Conservation (phyloP, 2,797 vertebrate genomes). For the Pagetopsis macropterus region DNA sequence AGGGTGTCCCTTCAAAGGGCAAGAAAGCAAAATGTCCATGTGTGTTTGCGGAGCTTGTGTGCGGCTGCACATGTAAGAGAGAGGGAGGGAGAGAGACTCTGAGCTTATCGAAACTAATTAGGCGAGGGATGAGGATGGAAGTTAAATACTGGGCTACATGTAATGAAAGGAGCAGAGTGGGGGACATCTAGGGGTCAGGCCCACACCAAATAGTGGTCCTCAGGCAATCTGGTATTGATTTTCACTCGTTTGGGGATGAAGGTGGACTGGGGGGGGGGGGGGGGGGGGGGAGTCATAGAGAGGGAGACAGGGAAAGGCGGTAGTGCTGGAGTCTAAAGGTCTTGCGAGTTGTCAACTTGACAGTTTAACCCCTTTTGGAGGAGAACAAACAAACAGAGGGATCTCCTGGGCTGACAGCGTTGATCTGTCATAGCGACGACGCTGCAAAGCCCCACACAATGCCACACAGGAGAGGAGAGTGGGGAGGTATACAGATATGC, state of each 20-base stretch:
- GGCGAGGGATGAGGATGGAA: slow-evolving; percentile 90
- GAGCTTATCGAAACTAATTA: slow-evolving; percentile 92
- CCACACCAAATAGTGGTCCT: slow-evolving; percentile 88
- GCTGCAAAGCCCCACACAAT: slow-evolving; percentile 77
- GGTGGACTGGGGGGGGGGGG: slow-evolving; percentile 60
- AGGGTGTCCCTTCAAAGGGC: slow-evolving; percentile 68
- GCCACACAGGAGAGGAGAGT: slow-evolving; percentile 63
- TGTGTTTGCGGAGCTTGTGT: slow-evolving; percentile 51
- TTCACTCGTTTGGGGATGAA: slow-evolving; percentile 87
- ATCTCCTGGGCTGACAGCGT: slow-evolving; percentile 82
- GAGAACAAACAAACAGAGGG: slow-evolving; percentile 84
- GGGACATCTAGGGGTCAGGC: slow-evolving; percentile 88
- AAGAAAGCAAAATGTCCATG: slow-evolving; percentile 60
- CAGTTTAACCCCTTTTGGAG: slow-evolving; percentile 87
- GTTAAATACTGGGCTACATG: slow-evolving; percentile 89
- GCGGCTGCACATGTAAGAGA: slow-evolving; percentile 52
- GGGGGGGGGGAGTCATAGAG: slow-evolving; percentile 19
- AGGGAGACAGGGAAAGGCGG: slow-evolving; percentile 64
- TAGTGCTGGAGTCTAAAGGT: slow-evolving; percentile 75
- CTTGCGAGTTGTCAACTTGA: slow-evolving; percentile 87
- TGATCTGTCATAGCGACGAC: slow-evolving; percentile 82
- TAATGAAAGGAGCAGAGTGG: slow-evolving; percentile 89
- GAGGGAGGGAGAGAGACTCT: slow-evolving; percentile 66
- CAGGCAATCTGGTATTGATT: slow-evolving; percentile 90
- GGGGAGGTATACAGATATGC: slow-evolving; percentile 64